Conservation (phyloP, 1,140 invertebrate genomes). For the Elymnias hypermnestra region DNA sequence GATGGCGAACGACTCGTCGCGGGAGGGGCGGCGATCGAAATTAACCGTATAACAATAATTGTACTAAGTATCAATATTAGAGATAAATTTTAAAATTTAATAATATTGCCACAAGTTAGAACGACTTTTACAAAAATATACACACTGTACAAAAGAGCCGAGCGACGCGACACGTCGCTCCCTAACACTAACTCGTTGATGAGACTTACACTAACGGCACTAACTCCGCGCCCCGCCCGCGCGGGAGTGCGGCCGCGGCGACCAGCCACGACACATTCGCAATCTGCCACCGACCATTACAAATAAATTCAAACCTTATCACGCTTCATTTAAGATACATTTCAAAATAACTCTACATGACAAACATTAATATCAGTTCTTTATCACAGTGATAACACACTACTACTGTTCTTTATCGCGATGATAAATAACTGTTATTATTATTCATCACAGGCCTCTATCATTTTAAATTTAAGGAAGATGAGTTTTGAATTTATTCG, state of each 20-base stretch:
- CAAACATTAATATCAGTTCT: no score
- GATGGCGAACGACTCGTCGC: not conserved
- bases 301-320: no score
- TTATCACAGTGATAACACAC: no score
- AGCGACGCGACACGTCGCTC: constrained; percentile 41
- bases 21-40: constrained; percentile 8
- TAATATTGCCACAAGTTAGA: constrained; percentile 70
- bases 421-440: no score
- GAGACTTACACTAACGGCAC: constrained; percentile 46
- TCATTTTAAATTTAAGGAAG: no score
- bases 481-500: no score
- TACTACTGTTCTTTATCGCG: no score
- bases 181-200: constrained; percentile 70
- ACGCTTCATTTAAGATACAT: no score
- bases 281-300: no score
- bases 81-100: constrained; percentile 60
- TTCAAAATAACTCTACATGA: no score
- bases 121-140: constrained; percentile 74
- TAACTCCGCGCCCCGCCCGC: constrained; percentile 1
- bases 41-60: constrained; percentile 47
- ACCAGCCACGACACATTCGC: not conserved
- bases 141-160: constrained; percentile 67
- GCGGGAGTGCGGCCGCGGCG: not conserved
- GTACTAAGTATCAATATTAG: constrained; percentile 62
- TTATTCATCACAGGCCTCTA: no score